Percentiles rank a stretch among this genome's conserved stretches.
phyloP scores from a whole-genome alignment of 2,113 vertebrate species.

The Perccottus glenii region DNA sequence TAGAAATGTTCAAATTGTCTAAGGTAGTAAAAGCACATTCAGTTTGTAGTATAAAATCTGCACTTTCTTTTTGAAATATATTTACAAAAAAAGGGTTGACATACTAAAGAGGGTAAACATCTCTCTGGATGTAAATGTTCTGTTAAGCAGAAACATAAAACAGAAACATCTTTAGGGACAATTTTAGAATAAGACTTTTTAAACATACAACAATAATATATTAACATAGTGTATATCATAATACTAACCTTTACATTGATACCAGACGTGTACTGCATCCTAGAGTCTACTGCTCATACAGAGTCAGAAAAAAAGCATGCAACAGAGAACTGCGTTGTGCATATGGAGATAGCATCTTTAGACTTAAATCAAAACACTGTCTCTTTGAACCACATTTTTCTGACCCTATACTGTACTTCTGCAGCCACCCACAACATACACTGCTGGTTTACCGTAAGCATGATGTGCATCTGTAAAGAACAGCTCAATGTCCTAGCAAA shows the following conservation, averaged over 20 bases:
- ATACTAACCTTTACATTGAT: slow-evolving; percentile 73
- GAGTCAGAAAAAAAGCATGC: slow-evolving; percentile 74
- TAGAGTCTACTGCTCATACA: slow-evolving; percentile 66
- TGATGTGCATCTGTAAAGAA: slow-evolving; percentile 29
- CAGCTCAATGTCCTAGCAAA: slow-evolving; percentile 41
- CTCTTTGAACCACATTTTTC: slow-evolving; percentile 48
- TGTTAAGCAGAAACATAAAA: slow-evolving; percentile 54
- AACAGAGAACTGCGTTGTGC: slow-evolving; percentile 71
- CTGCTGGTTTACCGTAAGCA: slow-evolving; percentile 16
- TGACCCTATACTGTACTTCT: slow-evolving; percentile 31
- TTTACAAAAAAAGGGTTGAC: slow-evolving; percentile 58
- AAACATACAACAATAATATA: slow-evolving; percentile 69
- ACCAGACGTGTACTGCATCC: slow-evolving; percentile 67
- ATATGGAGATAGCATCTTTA: slow-evolving; percentile 66
- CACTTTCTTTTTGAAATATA: slow-evolving; percentile 62
- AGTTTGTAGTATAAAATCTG: slow-evolving; percentile 80
- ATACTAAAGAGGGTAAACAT: slow-evolving; percentile 49
- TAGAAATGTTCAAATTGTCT: slow-evolving; percentile 71
- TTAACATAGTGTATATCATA: slow-evolving; percentile 61
- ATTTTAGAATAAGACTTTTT: slow-evolving; percentile 35
- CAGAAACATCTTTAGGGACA: slow-evolving; percentile 30
- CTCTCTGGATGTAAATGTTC: slow-evolving; percentile 46
- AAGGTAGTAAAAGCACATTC: slow-evolving; percentile 82
- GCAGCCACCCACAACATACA: slow-evolving; percentile 7
- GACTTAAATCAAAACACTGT: slow-evolving; percentile 41